A percentile compares a stretch with the other conserved stretches of the same genome.
Conservation (phyloP, 2,888 invertebrate species). For the Tortrix viridana region DNA sequence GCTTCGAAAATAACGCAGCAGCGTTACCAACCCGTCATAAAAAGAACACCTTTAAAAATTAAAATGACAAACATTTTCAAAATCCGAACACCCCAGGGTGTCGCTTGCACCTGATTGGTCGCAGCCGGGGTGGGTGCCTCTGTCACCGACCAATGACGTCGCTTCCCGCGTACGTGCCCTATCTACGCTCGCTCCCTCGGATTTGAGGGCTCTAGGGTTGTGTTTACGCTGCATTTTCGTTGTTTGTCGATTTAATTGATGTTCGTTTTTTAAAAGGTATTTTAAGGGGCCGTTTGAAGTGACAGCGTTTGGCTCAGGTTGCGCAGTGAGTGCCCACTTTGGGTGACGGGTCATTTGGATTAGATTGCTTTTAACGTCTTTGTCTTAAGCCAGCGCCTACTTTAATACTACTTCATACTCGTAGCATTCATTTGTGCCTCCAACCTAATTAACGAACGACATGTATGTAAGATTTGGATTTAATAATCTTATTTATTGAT, state of each 20-base stretch:
- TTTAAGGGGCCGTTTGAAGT: slow-evolving; percentile 34
- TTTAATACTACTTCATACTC: background rate
- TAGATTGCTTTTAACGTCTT: slow-evolving; percentile 20
- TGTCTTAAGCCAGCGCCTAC: slow-evolving; percentile 2
- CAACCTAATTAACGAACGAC: too few relatives aligned
- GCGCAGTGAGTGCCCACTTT: slow-evolving; percentile 7
- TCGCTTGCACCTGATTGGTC: slow-evolving; percentile 54
- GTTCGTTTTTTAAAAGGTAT: slow-evolving; percentile 44
- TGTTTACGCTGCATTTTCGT: slow-evolving; percentile 79
- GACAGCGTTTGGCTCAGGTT: slow-evolving; percentile 27
- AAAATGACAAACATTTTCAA: slow-evolving; percentile 39
- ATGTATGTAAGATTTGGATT: too few relatives aligned
- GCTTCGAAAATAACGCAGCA: background rate
- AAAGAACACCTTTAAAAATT: slow-evolving; percentile 39
- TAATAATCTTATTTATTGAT: too few relatives aligned
- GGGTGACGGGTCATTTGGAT: slow-evolving; percentile 23
- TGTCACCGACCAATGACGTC: slow-evolving; percentile 55
- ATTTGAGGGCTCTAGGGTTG: slow-evolving; percentile 68
- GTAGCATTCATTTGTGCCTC: background rate
- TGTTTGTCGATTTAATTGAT: slow-evolving; percentile 80
- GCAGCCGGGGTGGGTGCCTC: slow-evolving; percentile 50
- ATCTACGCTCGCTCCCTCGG: slow-evolving; percentile 65
- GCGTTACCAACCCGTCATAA: slow-evolving; percentile 24
- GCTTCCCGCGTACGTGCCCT: slow-evolving; percentile 54
- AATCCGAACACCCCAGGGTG: slow-evolving; percentile 45